phyloP scores from a whole-genome alignment of 1,140 invertebrate species.

The Ylistrum balloti region DNA sequence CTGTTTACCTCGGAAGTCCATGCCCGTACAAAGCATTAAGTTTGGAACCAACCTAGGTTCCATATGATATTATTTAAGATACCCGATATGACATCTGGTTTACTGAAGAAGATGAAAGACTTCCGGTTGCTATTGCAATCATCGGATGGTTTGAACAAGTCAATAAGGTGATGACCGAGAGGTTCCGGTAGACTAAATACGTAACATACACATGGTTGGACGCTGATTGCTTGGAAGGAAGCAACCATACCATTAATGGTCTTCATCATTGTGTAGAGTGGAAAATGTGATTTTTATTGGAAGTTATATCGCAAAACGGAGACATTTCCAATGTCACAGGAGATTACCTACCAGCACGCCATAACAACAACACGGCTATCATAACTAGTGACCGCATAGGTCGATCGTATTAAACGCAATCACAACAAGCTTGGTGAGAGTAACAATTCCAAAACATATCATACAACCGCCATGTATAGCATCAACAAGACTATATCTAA shows the following conservation, averaged over 20 bases:
- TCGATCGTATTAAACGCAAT: background rate
- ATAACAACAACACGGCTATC: background rate
- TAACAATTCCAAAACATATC: too few species aligned
- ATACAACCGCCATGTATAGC: too few species aligned
- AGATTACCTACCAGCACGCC: background rate
- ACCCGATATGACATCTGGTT: background rate
- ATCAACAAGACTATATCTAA: too few species aligned
- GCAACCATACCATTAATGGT: background rate
- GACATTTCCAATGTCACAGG: background rate
- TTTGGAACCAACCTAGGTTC: too few species aligned
- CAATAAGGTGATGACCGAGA: background rate
- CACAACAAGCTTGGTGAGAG: background rate
- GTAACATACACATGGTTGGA: conserved; percentile 5
- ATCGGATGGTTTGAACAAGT: background rate
- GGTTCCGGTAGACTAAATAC: background rate
- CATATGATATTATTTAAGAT: too few species aligned
- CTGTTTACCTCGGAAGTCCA: too few species aligned
- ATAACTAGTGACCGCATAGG: background rate
- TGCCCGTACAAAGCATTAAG: too few species aligned
- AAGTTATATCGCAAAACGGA: background rate
- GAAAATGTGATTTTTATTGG: conserved; percentile 29
- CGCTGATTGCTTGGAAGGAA: conserved; percentile 2
- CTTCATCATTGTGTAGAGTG: background rate
- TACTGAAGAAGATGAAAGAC: conserved; percentile 24
- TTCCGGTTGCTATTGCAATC: background rate